phyloP scores from a whole-genome alignment of 2,888 invertebrate genomes.

The Thera obeliscata region DNA sequence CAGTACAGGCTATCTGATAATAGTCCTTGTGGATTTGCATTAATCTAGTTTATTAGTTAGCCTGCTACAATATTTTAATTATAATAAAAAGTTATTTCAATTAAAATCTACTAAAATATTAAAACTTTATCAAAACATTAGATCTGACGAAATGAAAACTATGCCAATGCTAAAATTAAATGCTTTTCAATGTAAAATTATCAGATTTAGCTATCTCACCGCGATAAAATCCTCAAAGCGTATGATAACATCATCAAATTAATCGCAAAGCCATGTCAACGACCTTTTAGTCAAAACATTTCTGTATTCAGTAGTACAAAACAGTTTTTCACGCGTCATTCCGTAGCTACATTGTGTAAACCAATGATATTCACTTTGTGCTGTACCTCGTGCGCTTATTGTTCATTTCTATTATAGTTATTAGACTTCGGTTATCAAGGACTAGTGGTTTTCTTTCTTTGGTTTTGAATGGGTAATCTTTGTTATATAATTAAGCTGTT shows the following conservation, averaged over 20 bases:
- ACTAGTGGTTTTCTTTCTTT: slow-evolving; percentile 15
- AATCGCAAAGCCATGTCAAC: slow-evolving; percentile 53
- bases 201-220: not conserved
- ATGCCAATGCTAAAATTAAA: not conserved
- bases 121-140: not conserved
- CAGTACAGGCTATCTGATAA: slow-evolving; percentile 10
- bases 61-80: no score
- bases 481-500: slow-evolving; percentile 73
- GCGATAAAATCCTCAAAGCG: slow-evolving; percentile 3
- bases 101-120: no score
- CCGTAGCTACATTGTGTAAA: slow-evolving; percentile 68
- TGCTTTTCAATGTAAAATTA: slow-evolving; percentile 1
- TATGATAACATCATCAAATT: not conserved
- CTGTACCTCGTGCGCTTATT: slow-evolving; percentile 53
- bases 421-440: slow-evolving; percentile 49
- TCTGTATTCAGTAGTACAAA: slow-evolving; percentile 62
- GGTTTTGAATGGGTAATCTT: slow-evolving; percentile 59
- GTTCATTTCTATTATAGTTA: slow-evolving; percentile 62
- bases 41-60: not conserved
- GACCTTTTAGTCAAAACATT: slow-evolving; percentile 64
- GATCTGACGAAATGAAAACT: not conserved
- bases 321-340: slow-evolving; percentile 66
- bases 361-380: slow-evolving; percentile 66
- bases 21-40: not conserved
- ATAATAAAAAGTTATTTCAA: no score